phyloP scores from a whole-genome alignment of 2,888 invertebrate species.

The Nasonovia ribisnigri region DNA sequence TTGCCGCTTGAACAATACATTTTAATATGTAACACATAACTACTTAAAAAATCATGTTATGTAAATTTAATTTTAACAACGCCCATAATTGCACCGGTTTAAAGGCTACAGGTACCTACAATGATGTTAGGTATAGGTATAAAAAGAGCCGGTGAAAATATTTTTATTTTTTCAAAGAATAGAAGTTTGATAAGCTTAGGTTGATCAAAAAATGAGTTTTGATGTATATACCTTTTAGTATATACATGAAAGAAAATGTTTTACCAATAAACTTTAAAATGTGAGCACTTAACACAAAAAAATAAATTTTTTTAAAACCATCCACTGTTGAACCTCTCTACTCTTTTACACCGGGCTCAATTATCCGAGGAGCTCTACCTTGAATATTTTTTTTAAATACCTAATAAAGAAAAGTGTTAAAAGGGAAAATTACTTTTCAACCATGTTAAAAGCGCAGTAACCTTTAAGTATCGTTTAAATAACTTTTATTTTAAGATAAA shows the following conservation, averaged over 20 bases:
- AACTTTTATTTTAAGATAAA: slow-evolving; percentile 1
- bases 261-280: background rate
- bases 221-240: background rate
- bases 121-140: background rate
- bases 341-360: background rate
- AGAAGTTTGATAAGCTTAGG: background rate
- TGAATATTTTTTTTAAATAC: slow-evolving; percentile 15
- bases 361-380: background rate
- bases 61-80: background rate
- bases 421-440: background rate
- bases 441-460: background rate
- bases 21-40: background rate
- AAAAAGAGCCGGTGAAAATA: background rate
- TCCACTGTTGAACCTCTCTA: background rate
- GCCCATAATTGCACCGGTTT: background rate
- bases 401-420: background rate
- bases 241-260: background rate
- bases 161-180: background rate
- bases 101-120: background rate
- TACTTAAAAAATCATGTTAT: background rate
- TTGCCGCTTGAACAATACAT: background rate
- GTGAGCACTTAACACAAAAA: background rate
- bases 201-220: background rate
- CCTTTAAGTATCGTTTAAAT: background rate
- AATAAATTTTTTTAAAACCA: background rate